Base-by-base conservation (phyloP, 1,140 invertebrate species). In the Plodia interpunctella region DNA sequence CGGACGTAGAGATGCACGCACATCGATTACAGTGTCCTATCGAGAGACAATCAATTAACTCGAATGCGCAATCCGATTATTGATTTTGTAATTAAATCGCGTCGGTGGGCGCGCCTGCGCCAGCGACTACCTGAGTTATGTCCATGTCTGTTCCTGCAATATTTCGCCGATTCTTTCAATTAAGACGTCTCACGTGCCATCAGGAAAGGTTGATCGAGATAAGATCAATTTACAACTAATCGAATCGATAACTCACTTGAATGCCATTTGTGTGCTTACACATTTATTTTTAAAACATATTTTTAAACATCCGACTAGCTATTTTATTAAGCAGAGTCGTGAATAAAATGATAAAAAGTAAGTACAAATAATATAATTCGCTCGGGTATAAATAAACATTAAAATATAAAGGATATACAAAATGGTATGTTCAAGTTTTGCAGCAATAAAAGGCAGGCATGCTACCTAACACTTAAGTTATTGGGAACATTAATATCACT, bases 71-170 rank as follows among this genome's bases (percentile, higher is more conserved):
- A 73, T 85, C 83, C 78, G 79, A 83, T 85, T 83, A 83, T 85
- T 85, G 78, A 83, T 83, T 83, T 82, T 75, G 74, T 83, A 87
- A 87, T 87, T 84, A 84, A 87, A 86, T 78, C 70, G 68, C 71
- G 65, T 63, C 60, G 72, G 66, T 73, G 71, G 72, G 76, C 71
- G 75, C 66, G 59, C 61, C 57, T 18, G 4, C 19, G 49, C 17
- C 4, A 0, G 5, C 38, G 38, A 25, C 51, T 25, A 20, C 2
- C 51, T 44, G 38, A 44, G 38, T 44, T 44, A 44, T 44, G 38
- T 44, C n/a, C 13, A n/a, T 15, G 38, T 15, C 38, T 44, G 5
- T 44, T 44, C 38, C 38, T 44, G 38, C 38, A 44, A 38, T 55
- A 17, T 20, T 51, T 51, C 50, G 50, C 20, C 20, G 50, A 51